phyloP scores from a whole-genome alignment of 1,140 invertebrate genomes.

The Drosophila persimilis region DNA sequence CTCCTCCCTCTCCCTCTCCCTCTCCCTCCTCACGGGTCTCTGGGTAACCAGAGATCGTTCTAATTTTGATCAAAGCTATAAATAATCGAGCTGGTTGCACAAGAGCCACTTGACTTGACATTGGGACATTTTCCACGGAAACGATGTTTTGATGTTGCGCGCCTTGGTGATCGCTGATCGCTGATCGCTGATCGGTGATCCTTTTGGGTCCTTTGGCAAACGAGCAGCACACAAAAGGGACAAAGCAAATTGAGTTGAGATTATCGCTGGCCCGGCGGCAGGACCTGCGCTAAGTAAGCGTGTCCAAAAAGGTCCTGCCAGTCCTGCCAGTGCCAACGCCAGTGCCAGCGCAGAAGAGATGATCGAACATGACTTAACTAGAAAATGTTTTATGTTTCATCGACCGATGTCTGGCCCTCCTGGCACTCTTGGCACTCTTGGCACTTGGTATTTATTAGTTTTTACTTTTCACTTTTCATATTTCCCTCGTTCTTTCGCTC shows the following conservation, averaged over 20 bases:
- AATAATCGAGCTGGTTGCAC: slow-evolving; percentile 56
- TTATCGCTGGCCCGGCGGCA: slow-evolving; percentile 61
- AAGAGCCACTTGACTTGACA: slow-evolving; percentile 58
- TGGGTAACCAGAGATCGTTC: slow-evolving; percentile 56
- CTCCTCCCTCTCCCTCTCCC: background rate
- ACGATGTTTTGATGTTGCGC: slow-evolving; percentile 66
- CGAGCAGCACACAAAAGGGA: slow-evolving; percentile 15
- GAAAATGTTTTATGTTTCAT: slow-evolving; percentile 69
- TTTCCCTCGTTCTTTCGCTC: slow-evolving; percentile 26
- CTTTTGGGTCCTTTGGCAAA: background rate
- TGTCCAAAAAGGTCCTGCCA: slow-evolving; percentile 47
- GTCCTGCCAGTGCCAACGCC: background rate
- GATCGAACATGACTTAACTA: slow-evolving; percentile 73
- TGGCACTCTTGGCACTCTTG: too few relatives aligned
- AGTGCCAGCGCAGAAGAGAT: slow-evolving; percentile 2
- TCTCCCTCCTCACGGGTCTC: slow-evolving; percentile 1
- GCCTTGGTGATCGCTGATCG: slow-evolving; percentile 29
- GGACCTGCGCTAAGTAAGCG: slow-evolving; percentile 57
- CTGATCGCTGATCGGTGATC: slow-evolving; percentile 15
- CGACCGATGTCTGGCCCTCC: slow-evolving; percentile 8
- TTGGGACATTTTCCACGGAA: slow-evolving; percentile 61
- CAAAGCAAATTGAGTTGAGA: slow-evolving; percentile 69
- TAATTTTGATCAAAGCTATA: slow-evolving; percentile 75
- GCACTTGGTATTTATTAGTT: slow-evolving; percentile 61
- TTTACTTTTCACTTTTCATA: slow-evolving; percentile 37